Evolutionary conservation across 2,113 vertebrate genomes (phyloP).

Genomic region (Ictalurus furcatus): DNA sequence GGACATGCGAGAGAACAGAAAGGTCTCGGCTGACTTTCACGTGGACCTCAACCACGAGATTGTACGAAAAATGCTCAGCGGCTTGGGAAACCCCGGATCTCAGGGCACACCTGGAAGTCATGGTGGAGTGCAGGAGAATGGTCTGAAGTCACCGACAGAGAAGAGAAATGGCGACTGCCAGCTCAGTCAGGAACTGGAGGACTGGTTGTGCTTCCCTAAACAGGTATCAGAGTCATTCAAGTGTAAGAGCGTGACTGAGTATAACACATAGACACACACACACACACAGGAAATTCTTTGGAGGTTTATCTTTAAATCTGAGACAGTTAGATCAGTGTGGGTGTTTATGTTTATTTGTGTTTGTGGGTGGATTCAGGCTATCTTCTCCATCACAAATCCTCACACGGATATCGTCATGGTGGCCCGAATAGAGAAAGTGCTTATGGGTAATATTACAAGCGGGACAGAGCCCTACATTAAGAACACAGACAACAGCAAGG

Average conservation of each 20-base stretch:
- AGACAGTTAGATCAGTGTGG: not conserved
- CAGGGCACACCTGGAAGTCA: not conserved
- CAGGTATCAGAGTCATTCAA: constrained; percentile 74
- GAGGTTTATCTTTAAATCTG: constrained; percentile 2
- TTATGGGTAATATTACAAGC: constrained; percentile 90
- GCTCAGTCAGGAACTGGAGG: constrained; percentile 80
- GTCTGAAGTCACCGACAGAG: constrained; percentile 68
- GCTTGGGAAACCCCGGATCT: constrained; percentile 50
- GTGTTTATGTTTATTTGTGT: constrained; percentile 20
- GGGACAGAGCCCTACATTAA: constrained; percentile 94
- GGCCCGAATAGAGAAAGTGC: constrained; percentile 93
- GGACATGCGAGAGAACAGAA: constrained; percentile 85
- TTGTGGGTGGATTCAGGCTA: constrained; percentile 72
- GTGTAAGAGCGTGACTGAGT: not conserved
- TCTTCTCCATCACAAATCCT: constrained; percentile 93
- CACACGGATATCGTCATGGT: constrained; percentile 93
- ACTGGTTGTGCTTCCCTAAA: constrained; percentile 91
- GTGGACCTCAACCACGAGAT: constrained; percentile 88
- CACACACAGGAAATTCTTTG: constrained; percentile 12
- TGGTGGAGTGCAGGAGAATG: constrained; percentile 80
- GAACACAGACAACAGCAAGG: constrained; percentile 95
- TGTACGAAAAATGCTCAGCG: constrained; percentile 86
- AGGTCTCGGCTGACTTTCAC: constrained; percentile 96
- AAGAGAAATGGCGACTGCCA: constrained; percentile 80
- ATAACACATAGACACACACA: not conserved